Conservation (phyloP, 2,888 invertebrate genomes). For the Bhutanitis thaidina region DNA sequence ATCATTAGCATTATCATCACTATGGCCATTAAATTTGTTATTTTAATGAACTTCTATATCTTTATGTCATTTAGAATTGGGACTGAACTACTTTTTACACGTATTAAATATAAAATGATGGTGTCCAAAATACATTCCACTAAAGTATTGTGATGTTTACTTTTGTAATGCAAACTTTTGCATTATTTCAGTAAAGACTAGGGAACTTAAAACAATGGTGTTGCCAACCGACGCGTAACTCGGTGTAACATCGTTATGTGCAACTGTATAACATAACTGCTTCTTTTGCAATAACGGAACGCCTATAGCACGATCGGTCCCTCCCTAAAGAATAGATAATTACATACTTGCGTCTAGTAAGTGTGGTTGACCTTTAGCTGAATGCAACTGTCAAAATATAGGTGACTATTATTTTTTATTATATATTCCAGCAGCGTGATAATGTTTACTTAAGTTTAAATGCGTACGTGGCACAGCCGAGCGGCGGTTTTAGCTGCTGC, state of each 20-base stretch:
- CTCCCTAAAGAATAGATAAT: conserved; percentile 22
- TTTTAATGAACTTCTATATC: too few species aligned
- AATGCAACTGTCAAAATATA: conserved; percentile 10
- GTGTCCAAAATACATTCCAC: too few species aligned
- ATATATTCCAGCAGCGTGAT: neutral
- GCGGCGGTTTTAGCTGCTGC: too few species aligned
- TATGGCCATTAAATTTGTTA: too few species aligned
- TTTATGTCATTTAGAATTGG: too few species aligned
- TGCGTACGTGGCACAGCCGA: too few species aligned
- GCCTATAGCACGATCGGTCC: conserved; percentile 22
- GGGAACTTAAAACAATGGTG: conserved; percentile 34
- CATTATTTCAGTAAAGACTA: conserved; percentile 24
- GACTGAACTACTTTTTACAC: too few species aligned
- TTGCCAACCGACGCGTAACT: conserved; percentile 33
- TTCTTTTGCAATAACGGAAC: conserved; percentile 39
- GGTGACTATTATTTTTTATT: conserved; percentile 4
- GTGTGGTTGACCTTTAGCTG: conserved; percentile 16
- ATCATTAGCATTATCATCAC: too few species aligned
- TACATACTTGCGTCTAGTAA: conserved; percentile 11
- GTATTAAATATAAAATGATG: too few species aligned
- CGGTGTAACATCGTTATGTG: conserved; percentile 31
- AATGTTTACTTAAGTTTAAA: too few species aligned
- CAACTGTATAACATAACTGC: conserved; percentile 31
- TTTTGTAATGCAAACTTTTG: conserved; percentile 22
- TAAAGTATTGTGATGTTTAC: too few species aligned